These are phyloP conservation scores for Callyntrura guangdongensis DNA, from an alignment of 2,888 invertebrate genomes.

Conservation along the genomic window DNA sequence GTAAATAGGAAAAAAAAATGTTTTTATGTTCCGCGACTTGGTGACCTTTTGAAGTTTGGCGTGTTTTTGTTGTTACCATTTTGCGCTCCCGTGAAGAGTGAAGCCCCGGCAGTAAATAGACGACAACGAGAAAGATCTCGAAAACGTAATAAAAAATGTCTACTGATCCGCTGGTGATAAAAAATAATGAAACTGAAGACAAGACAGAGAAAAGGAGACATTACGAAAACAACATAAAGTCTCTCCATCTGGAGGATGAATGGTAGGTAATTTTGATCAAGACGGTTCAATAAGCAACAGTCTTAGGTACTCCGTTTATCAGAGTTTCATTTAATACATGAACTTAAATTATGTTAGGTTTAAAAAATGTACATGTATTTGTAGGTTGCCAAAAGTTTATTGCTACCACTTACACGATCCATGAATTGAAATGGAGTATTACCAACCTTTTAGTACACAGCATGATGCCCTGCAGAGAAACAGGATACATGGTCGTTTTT, in stretches of 20 bases:
- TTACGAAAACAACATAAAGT: neutral
- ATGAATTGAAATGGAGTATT: neutral
- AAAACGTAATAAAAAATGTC: constrained; percentile 53
- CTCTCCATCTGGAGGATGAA: constrained; percentile 25
- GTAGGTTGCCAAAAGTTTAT: neutral
- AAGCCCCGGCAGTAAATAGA: constrained; percentile 4
- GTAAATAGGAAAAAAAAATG: neutral
- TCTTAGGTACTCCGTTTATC: neutral
- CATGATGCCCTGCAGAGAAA: neutral
- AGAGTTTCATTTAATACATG: constrained; percentile 42
- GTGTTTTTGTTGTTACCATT: neutral
- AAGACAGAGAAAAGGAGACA: neutral
- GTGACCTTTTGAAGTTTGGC: neutral
- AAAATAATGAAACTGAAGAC: constrained; percentile 52
- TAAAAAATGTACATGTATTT: too few species aligned
- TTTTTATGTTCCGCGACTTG: too few species aligned
- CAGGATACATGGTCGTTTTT: neutral
- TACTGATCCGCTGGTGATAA: constrained; percentile 51
- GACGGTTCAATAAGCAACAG: too few species aligned
- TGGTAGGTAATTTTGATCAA: too few species aligned
- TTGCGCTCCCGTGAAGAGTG: too few species aligned
- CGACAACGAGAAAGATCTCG: constrained; percentile 26
- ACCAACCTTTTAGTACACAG: neutral
- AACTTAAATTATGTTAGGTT: too few species aligned
- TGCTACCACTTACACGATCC: neutral